Evolutionary conservation across 2,113 vertebrate genomes (phyloP).

Genomic region (Semnopithecus entellus): DNA sequence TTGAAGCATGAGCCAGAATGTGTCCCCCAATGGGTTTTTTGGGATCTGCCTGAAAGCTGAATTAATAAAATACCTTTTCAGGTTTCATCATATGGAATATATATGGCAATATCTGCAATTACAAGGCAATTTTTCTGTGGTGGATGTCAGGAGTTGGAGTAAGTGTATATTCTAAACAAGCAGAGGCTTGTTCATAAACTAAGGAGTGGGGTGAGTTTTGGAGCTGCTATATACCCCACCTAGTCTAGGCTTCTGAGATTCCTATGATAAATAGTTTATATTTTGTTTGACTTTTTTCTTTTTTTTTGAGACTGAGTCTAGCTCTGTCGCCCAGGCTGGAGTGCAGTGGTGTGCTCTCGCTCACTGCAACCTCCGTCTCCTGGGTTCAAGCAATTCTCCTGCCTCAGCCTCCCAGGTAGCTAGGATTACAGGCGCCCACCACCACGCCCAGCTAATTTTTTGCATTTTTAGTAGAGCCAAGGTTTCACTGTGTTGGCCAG

Average conservation of each 20-base stretch:
- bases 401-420: not conserved
- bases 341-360: not conserved
- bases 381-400: not conserved
- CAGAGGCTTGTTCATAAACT: not conserved
- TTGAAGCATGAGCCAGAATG: constrained; percentile 98
- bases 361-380: not conserved
- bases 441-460: not conserved
- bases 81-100: constrained; percentile 35
- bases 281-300: constrained; percentile 37
- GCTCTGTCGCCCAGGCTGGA: not conserved
- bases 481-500: too few species aligned
- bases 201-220: not conserved
- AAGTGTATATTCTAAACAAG: not conserved
- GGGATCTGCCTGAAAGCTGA: constrained; percentile 97
- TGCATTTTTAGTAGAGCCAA: too few species aligned
- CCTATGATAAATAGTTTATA: not conserved
- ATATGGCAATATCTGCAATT: not conserved
- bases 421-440: not conserved
- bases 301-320: not conserved
- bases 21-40: constrained; percentile 99
- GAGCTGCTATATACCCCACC: not conserved
- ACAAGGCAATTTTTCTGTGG: not conserved
- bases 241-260: not conserved
- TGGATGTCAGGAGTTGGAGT: not conserved
- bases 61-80: constrained; percentile 65